phyloP scores from a whole-genome alignment of 2,797 vertebrate genomes.

The Pitangus sulphuratus region DNA sequence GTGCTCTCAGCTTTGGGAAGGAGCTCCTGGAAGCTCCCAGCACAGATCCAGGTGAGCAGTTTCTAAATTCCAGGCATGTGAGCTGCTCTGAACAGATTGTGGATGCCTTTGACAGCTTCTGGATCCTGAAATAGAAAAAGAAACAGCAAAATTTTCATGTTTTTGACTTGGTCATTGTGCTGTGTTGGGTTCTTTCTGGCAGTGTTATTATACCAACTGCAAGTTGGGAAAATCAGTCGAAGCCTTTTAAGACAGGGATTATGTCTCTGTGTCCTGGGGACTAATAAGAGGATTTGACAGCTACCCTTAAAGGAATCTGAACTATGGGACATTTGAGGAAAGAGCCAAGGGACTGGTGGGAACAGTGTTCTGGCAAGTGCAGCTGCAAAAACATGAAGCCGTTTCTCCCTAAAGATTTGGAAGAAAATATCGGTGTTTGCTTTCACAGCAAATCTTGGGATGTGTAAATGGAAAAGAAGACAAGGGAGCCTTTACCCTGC shows the following conservation, averaged over 20 bases:
- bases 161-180: neutral
- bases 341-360: slow-evolving; percentile 39
- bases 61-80: neutral
- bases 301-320: slow-evolving; percentile 29
- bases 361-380: slow-evolving; percentile 2
- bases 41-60: neutral
- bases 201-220: neutral
- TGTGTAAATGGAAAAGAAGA: slow-evolving; percentile 26
- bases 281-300: neutral
- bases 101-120: neutral
- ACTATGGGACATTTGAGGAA: slow-evolving; percentile 12
- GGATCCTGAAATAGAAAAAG: neutral
- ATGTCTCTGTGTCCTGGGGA: neutral
- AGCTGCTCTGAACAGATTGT: neutral
- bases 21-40: neutral
- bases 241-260: neutral
- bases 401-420: slow-evolving; percentile 41
- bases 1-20: neutral
- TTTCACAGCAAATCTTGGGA: neutral
- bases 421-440: neutral
- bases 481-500: neutral
- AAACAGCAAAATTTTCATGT: neutral
- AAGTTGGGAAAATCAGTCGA: neutral
- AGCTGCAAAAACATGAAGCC: slow-evolving; percentile 57
- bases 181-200: neutral